phyloP scores from a whole-genome alignment of 2,888 invertebrate species.

The Operophtera brumata region DNA sequence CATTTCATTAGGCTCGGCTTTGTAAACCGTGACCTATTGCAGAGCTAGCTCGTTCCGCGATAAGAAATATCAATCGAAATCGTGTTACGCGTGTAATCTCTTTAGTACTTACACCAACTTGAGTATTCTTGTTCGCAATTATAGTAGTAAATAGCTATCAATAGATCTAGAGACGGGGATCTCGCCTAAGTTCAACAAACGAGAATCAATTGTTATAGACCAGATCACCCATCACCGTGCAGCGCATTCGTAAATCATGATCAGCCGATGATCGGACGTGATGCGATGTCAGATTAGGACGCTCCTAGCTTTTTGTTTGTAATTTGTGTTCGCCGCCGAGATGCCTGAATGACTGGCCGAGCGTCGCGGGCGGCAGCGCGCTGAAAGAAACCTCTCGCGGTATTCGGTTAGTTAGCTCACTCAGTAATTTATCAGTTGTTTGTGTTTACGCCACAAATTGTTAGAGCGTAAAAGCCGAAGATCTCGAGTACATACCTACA shows the following conservation, averaged over 20 bases:
- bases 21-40: conserved; percentile 59
- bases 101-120: conserved; percentile 9
- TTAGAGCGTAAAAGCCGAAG: conserved; percentile 11
- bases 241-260: conserved; percentile 77
- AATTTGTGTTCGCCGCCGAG: conserved; percentile 71
- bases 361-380: conserved; percentile 47
- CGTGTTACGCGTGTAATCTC: conserved; percentile 19
- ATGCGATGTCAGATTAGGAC: conserved; percentile 75
- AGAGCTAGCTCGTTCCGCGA: conserved; percentile 41
- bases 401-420: conserved; percentile 56
- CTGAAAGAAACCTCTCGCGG: conserved; percentile 58
- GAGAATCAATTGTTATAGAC: conserved; percentile 67
- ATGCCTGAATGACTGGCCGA: conserved; percentile 70
- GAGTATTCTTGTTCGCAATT: conserved; percentile 18
- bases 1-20: conserved; percentile 54
- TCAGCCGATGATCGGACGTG: conserved; percentile 71
- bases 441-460: conserved; percentile 53
- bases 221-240: conserved; percentile 72
- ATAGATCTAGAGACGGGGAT: conserved; percentile 24
- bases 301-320: conserved; percentile 75
- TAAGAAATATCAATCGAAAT: conserved; percentile 35
- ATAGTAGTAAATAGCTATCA: conserved; percentile 18
- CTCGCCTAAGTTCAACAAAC: conserved; percentile 59
- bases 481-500: conserved; percentile 8
- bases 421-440: conserved; percentile 61